A percentile compares a stretch with the other conserved stretches of the same genome.
Evolutionary conservation across 2,797 vertebrate species (phyloP).

Genomic region (Pangasius krempfi): DNA sequence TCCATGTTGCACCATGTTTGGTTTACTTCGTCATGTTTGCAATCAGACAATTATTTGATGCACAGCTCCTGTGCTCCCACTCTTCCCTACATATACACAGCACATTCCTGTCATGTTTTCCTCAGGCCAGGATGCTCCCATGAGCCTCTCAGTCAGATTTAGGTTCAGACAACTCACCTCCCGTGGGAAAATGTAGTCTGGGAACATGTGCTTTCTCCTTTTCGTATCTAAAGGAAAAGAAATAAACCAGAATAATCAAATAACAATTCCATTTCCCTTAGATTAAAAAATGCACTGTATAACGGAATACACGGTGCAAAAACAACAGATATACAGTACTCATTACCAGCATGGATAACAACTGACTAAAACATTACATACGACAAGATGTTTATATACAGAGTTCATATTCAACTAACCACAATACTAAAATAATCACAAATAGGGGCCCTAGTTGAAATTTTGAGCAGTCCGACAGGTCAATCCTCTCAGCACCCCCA

Average conservation of each 20-base stretch:
- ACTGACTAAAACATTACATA: too few species aligned
- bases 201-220: slow-evolving; percentile 36
- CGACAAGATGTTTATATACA: too few species aligned
- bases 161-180: slow-evolving; percentile 39
- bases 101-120: slow-evolving; percentile 71
- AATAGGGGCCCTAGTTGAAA: not conserved
- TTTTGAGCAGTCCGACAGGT: not conserved
- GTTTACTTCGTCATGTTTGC: not conserved
- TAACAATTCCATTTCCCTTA: slow-evolving; percentile 18
- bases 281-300: not conserved
- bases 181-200: slow-evolving; percentile 48
- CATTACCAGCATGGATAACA: not conserved
- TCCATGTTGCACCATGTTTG: not conserved
- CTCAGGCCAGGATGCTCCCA: slow-evolving; percentile 66
- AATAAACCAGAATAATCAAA: slow-evolving; percentile 15
- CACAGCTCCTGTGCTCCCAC: slow-evolving; percentile 40
- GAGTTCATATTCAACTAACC: not conserved
- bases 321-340: not conserved
- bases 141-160: slow-evolving; percentile 54
- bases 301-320: not conserved
- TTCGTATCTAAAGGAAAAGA: slow-evolving; percentile 35
- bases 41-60: slow-evolving; percentile 16
- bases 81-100: slow-evolving; percentile 30
- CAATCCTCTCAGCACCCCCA: not conserved
- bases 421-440: not conserved